These are phyloP conservation scores for Sitta carolinensis DNA, from an alignment of 2,797 vertebrate genomes.

Conservation along the genomic window DNA sequence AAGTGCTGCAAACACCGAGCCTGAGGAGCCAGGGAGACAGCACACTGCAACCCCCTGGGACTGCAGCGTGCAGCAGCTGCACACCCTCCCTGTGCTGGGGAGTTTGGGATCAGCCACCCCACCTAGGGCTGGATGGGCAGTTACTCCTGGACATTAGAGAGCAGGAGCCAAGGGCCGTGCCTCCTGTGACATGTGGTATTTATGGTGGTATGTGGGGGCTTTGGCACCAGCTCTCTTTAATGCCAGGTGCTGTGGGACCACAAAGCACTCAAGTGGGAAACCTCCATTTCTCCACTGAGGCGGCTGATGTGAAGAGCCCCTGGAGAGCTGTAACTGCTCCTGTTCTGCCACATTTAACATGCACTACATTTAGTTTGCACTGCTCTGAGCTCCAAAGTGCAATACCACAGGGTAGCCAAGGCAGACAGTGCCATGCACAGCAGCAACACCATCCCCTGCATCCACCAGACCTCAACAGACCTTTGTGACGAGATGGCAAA, in stretches of 20 bases:
- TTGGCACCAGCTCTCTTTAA: not conserved
- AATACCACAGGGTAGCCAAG: not conserved
- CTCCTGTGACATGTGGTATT: not conserved
- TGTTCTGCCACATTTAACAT: accelerated
- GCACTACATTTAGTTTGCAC: not conserved
- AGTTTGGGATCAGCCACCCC: not conserved
- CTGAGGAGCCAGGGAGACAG: not conserved
- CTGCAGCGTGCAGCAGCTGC: accelerated
- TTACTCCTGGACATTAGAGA: not conserved
- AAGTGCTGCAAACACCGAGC: accelerated
- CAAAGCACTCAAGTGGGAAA: not conserved
- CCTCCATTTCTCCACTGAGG: not conserved
- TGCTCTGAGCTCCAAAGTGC: not conserved
- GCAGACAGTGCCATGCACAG: not conserved
- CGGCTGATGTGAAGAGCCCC: not conserved
- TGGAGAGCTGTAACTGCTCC: not conserved
- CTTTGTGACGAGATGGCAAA: not conserved
- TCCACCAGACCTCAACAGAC: not conserved
- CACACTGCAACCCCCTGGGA: not conserved
- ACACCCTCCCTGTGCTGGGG: accelerated
- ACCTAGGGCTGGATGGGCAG: not conserved
- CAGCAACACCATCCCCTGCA: not conserved
- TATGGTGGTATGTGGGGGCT: not conserved
- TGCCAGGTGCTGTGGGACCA: not conserved
- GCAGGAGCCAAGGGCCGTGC: not conserved